Conservation (phyloP, 1,140 invertebrate species). For the Drosophila parabipectinata region DNA sequence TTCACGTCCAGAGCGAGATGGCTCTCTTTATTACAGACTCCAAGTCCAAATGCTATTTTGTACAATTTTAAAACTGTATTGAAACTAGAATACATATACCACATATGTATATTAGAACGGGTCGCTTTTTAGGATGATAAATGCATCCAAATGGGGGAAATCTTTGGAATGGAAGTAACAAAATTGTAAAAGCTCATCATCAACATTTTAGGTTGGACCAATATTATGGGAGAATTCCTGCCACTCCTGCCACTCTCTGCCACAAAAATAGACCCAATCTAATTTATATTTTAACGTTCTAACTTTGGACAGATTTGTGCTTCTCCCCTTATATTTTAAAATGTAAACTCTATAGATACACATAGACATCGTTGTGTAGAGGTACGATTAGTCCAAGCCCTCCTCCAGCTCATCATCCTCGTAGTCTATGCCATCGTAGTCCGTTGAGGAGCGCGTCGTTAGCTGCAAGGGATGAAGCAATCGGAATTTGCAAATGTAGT, state of each 20-base stretch:
- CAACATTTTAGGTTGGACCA: background rate
- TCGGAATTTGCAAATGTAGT: constrained; percentile 26
- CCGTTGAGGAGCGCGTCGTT: constrained; percentile 60
- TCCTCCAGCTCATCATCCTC: constrained; percentile 74
- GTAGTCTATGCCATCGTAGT: constrained; percentile 74
- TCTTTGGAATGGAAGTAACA: constrained; percentile 3
- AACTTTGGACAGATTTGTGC: constrained; percentile 39
- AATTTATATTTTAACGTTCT: constrained; percentile 11
- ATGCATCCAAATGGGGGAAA: background rate
- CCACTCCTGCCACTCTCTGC: no score
- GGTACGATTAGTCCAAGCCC: constrained; percentile 59
- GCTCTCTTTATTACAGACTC: constrained; percentile 39
- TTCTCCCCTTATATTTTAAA: constrained; percentile 38
- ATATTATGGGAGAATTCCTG: no score
- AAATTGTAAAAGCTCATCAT: background rate
- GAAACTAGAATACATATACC: constrained; percentile 26
- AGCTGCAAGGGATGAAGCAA: constrained; percentile 50
- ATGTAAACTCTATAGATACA: constrained; percentile 40
- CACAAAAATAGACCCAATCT: constrained; percentile 6
- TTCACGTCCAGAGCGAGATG: constrained; percentile 4
- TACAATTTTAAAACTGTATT: constrained; percentile 51
- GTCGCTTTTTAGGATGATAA: background rate
- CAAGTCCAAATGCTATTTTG: constrained; percentile 51
- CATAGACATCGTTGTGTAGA: constrained; percentile 34
- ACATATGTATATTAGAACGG: constrained; percentile 16